Evolutionary conservation across 2,888 invertebrate species (phyloP), one percentile per base, ranked within the genome.

Genomic region (Spilosoma lubricipeda): DNA sequence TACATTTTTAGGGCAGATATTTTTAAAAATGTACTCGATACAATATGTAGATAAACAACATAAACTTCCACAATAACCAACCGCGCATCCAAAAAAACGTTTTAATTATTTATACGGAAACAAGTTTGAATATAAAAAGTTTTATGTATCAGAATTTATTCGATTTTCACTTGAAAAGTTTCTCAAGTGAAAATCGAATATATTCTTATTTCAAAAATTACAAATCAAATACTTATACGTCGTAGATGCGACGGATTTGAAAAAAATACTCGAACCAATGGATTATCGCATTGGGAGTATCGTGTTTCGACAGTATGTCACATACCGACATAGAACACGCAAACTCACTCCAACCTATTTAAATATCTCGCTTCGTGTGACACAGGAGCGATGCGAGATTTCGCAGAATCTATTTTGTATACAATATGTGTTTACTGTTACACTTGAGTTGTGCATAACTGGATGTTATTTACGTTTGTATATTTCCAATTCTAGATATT

Each of bases 321-420:
- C 76, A 74, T 74, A 78, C 71, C 71, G 73, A 80, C 63, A 70
- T 70, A 74, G 77, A 86, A 89, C 89, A 84, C 71, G 88, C 82
- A 88, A 89, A 88, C 85, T 78, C 90, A 86, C 90, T 89, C 77
- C 48, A 81, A 68, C 78, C 75, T 80, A 89, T 89, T 90, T 86
- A 87, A 86, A 86, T 88, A 80, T 80, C 66, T 67, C 77, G 48
- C 39, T 56, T 64, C 69, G 67, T 67, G 45, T 79, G 77, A 81
- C 74, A 73, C 70, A 56, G 23, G 36, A 39, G 78, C 72, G 72
- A 67, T 74, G 75, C 48, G 66, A 71, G 71, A 71, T 71, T 71
- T 64, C 48, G n/a, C 64, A 45, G 63, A 63, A 63, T 73, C 71
- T 56, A 71, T 69, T 71, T 68, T 45, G 67, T 56, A 71, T 73